Conservation (phyloP, 1,140 invertebrate genomes). For the Leguminivora glycinivorella region DNA sequence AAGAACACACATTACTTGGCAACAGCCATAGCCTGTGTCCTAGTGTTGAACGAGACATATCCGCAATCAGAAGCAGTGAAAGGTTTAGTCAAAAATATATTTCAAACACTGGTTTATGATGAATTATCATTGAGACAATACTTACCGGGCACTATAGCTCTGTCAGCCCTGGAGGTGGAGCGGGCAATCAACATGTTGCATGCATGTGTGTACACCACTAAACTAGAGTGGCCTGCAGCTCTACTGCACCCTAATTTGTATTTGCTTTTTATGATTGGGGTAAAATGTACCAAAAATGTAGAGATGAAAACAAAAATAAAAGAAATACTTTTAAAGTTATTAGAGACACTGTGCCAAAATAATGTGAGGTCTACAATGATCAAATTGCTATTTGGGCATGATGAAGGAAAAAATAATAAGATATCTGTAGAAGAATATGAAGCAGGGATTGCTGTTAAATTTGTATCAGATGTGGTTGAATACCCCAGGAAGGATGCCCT, state of each 20-base stretch:
- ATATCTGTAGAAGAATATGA: constrained; percentile 59
- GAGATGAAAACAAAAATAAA: constrained; percentile 59
- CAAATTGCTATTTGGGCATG: constrained; percentile 51
- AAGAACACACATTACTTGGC: constrained; percentile 70
- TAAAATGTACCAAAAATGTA: constrained; percentile 51
- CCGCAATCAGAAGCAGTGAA: constrained; percentile 60
- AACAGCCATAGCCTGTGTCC: constrained; percentile 79
- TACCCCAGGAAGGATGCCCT: constrained; percentile 47
- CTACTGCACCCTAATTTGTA: constrained; percentile 57
- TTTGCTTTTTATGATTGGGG: constrained; percentile 57
- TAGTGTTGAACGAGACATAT: constrained; percentile 77
- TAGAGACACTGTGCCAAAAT: constrained; percentile 50
- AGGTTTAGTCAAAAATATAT: constrained; percentile 70
- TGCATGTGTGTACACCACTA: constrained; percentile 58
- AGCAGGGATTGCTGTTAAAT: constrained; percentile 61
- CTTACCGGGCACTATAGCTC: constrained; percentile 61
- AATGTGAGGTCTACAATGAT: constrained; percentile 43
- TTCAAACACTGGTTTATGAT: constrained; percentile 64
- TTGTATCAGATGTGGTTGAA: constrained; percentile 31
- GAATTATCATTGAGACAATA: constrained; percentile 41
- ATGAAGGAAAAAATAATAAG: neutral
- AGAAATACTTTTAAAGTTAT: constrained; percentile 61
- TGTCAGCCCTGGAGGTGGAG: constrained; percentile 69
- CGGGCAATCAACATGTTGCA: constrained; percentile 70
- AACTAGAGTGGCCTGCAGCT: constrained; percentile 50